These are phyloP conservation scores for Sesia apiformis DNA, from an alignment of 2,888 invertebrate species.

Conservation along the genomic window DNA sequence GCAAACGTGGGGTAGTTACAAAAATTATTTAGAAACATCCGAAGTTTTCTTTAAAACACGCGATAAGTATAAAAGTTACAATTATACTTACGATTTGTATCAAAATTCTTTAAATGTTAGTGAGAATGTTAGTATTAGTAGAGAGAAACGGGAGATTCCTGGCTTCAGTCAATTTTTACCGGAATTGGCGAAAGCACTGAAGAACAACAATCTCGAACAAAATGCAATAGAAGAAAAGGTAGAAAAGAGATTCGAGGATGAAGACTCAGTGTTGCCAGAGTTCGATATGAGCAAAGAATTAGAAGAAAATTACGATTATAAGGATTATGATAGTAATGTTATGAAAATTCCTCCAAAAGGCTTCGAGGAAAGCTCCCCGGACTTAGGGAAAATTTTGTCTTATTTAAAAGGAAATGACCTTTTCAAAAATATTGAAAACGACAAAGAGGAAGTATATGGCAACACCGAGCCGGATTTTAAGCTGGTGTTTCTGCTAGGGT, in stretches of 20 bases:
- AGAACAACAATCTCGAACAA: conserved; percentile 19
- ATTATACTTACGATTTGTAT: conserved; percentile 47
- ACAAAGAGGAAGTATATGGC: conserved; percentile 13
- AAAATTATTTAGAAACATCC: conserved; percentile 37
- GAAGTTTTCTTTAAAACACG: conserved; percentile 33
- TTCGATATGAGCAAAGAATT: conserved; percentile 61
- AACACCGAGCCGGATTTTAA: conserved; percentile 39
- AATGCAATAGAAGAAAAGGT: conserved; percentile 31
- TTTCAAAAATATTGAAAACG: conserved; percentile 12
- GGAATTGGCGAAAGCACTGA: conserved; percentile 47
- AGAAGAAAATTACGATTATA: conserved; percentile 36
- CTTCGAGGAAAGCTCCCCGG: conserved; percentile 31
- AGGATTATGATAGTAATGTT: conserved; percentile 47
- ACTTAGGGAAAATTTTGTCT: conserved; percentile 36
- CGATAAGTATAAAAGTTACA: conserved; percentile 49
- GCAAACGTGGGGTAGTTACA: conserved; percentile 80
- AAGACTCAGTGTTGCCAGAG: conserved; percentile 40
- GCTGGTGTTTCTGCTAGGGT: conserved; percentile 74
- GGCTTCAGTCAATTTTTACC: conserved; percentile 43
- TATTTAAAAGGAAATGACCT: conserved; percentile 35
- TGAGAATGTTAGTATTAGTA: conserved; percentile 18
- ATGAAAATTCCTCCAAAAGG: conserved; percentile 66
- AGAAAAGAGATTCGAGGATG: conserved; percentile 48
- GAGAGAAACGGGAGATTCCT: conserved; percentile 36
- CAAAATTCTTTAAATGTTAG: conserved; percentile 13